Evolutionary conservation across 2,888 invertebrate species (phyloP).

Genomic region (Lysandra coridon): DNA sequence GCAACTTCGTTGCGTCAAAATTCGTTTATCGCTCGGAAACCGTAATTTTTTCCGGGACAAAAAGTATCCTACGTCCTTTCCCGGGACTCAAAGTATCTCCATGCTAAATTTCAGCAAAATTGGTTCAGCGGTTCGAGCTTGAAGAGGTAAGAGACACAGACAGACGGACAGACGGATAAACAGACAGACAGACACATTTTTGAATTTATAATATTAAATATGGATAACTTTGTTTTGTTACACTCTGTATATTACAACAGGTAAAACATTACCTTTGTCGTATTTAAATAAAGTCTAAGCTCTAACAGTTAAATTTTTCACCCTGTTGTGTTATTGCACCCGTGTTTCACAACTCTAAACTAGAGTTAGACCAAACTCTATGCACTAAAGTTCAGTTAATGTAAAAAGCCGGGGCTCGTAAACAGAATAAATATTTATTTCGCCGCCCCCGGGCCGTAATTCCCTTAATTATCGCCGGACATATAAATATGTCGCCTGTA

Average conservation of each 20-base stretch:
- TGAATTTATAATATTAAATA: no score
- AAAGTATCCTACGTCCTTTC: background rate
- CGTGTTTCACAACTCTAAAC: background rate
- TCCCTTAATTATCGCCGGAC: conserved; percentile 41
- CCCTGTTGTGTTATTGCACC: background rate
- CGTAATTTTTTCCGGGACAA: no score
- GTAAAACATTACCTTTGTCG: background rate
- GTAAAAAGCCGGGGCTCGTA: background rate
- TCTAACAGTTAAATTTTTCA: background rate
- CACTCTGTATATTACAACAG: background rate
- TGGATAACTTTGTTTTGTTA: background rate
- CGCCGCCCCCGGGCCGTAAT: conserved; percentile 36
- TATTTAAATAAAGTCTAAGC: background rate
- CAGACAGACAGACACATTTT: no score
- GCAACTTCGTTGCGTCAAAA: no score
- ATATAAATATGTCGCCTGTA: conserved; percentile 40
- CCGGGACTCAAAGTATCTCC: no score
- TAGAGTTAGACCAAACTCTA: background rate
- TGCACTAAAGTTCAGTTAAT: conserved; percentile 5
- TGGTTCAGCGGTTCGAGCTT: no score
- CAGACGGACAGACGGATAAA: no score
- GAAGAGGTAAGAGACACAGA: no score
- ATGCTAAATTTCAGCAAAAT: no score
- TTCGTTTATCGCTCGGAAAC: no score
- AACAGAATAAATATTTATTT: conserved; percentile 35